These are phyloP conservation scores for Pyrrhosoma nymphula DNA, from an alignment of 2,888 invertebrate genomes.

Conservation along the genomic window DNA sequence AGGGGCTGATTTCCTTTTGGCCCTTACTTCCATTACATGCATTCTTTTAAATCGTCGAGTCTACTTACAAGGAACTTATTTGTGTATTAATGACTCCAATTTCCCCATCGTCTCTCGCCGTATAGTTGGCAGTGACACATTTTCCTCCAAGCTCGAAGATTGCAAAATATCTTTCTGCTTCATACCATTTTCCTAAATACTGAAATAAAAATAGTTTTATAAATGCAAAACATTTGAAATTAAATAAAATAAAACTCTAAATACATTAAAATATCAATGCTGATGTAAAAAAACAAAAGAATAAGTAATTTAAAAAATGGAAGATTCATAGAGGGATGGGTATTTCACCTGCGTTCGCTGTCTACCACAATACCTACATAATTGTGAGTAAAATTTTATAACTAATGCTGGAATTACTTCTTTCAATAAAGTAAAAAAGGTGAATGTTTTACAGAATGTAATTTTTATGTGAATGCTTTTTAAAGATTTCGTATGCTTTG, in stretches of 20 bases:
- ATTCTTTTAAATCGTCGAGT: not conserved
- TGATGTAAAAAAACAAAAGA: conserved; percentile 70
- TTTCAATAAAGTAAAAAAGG: no score
- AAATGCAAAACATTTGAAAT: not conserved
- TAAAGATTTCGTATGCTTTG: no score
- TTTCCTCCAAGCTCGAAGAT: conserved; percentile 87
- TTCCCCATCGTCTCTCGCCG: conserved; percentile 77
- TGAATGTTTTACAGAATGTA: no score
- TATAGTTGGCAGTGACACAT: conserved; percentile 86
- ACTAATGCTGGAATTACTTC: no score
- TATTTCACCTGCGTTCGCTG: no score
- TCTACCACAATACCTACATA: no score
- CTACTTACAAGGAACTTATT: conserved; percentile 78
- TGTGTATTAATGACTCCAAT: conserved; percentile 78
- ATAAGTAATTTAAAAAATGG: no score
- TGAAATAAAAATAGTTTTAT: conserved; percentile 74
- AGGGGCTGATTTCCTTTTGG: no score
- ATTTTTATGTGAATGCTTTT: no score
- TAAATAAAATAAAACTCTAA: conserved; percentile 33
- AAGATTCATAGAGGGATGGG: no score
- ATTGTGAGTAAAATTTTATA: no score
- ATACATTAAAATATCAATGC: conserved; percentile 71
- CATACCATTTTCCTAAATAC: conserved; percentile 90
- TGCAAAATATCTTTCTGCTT: conserved; percentile 87
- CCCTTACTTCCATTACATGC: no score